Evolutionary conservation across 2,888 invertebrate genomes (phyloP).

Genomic region (Loripinus fragilis): DNA sequence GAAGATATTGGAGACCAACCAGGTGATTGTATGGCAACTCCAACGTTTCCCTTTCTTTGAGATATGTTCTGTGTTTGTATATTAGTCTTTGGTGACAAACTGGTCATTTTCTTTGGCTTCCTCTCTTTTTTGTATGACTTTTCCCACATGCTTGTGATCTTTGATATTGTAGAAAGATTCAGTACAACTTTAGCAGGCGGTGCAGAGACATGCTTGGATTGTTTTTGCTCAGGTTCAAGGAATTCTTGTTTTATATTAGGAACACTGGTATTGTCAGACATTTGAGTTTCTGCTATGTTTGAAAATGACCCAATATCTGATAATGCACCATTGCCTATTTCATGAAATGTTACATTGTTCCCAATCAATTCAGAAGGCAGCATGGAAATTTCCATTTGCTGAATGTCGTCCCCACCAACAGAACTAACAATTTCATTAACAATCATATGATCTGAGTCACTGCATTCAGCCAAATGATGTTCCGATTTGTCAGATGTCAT

Average conservation of each 20-base stretch:
- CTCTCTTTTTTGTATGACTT: conserved; percentile 8
- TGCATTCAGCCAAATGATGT: neutral
- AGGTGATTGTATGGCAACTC: too few relatives aligned
- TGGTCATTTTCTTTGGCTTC: neutral
- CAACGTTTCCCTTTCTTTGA: too few relatives aligned
- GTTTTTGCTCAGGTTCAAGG: neutral
- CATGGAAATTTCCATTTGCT: neutral
- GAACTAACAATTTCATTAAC: neutral
- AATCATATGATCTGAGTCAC: neutral
- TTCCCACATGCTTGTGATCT: neutral
- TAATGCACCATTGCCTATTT: neutral
- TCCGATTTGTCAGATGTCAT: neutral
- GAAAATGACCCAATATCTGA: neutral
- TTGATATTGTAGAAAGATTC: neutral
- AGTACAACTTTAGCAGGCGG: conserved; percentile 4
- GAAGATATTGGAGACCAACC: too few relatives aligned
- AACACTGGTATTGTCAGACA: neutral
- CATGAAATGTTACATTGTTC: neutral
- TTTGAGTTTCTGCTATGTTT: neutral
- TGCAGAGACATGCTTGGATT: neutral
- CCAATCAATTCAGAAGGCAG: neutral
- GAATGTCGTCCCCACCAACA: neutral
- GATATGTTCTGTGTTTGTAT: too few relatives aligned
- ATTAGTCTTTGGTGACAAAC: neutral
- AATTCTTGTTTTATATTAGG: neutral